A percentile compares a stretch with the other conserved stretches of the same genome.
These are phyloP conservation scores for Antigone vipio DNA, from an alignment of 2,113 vertebrate genomes.

Conservation along the genomic window DNA sequence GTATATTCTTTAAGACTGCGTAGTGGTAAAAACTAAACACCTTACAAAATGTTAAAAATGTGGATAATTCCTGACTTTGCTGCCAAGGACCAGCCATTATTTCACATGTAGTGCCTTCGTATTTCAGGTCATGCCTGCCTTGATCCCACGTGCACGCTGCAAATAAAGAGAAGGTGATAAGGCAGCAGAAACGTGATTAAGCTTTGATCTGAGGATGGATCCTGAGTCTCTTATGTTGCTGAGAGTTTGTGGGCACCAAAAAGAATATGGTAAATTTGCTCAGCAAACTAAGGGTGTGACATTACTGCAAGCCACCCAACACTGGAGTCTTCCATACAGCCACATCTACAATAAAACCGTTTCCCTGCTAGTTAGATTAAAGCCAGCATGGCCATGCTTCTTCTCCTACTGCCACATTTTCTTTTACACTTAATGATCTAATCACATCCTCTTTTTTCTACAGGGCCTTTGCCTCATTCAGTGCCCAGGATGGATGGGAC, in stretches of 20 bases:
- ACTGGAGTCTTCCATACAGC: not conserved
- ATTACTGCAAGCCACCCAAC: not conserved
- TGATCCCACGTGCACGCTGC: not conserved
- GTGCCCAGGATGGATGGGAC: conserved; percentile 10
- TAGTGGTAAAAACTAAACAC: not conserved
- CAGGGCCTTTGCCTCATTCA: conserved; percentile 34
- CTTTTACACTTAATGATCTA: conserved; percentile 30
- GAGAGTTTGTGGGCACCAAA: not conserved
- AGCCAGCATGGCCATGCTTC: not conserved
- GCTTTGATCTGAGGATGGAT: not conserved
- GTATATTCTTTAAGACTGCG: not conserved
- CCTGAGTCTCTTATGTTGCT: not conserved
- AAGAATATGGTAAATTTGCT: not conserved
- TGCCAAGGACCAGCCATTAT: not conserved
- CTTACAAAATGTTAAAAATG: not conserved
- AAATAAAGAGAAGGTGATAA: not conserved
- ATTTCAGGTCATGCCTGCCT: not conserved
- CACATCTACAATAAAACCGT: not conserved
- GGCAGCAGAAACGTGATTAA: not conserved
- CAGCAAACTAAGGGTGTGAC: not conserved
- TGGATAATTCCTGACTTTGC: not conserved
- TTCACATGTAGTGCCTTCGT: not conserved
- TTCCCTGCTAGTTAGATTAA: not conserved
- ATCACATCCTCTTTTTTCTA: conserved; percentile 31
- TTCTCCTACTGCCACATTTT: not conserved